Base-by-base conservation (phyloP, 2,113 vertebrate species). In the Mola mola region DNA sequence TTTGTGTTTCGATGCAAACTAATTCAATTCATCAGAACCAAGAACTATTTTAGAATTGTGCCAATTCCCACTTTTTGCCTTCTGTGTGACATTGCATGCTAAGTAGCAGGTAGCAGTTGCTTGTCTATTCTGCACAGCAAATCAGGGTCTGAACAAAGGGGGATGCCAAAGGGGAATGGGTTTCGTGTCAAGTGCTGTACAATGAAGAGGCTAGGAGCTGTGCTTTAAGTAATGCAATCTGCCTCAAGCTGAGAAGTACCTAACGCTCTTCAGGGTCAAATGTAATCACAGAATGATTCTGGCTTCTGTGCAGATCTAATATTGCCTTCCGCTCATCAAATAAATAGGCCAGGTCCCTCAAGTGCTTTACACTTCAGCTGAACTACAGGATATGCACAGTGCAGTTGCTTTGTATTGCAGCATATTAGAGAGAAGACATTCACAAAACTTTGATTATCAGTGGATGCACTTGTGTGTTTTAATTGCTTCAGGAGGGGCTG, bases 201-300 rank as follows among this genome's bases (percentile, higher is more conserved):
- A 60, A 42, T 70, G 70, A 75, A 55, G 47, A 46, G 29, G 53
- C 56, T 57, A 68, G 60, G 49, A 66, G 61, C 58, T 59, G 28
- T 50, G 50, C 66, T 79, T 71, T 72, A 73, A 63, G 76, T 83
- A 81, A 86, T 58, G 59, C 55, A 57, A 68, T 71, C 68, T 78
- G 61, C 66, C 76, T 65, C n/a, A 41, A 67, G 65, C 64, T 68
- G 56, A 57, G 68, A 57, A 76, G 69, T 57, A 60, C 33, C 68
- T 62, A 40, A 24, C 25, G 46, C 17, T 75, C 58, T 42, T 67
- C 66, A 22, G 66, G 69, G 81, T 82, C 72, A 75, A 62, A 50
- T 43, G 8, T 78, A 79, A 86, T 69, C 74, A 78, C 52, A 56
- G 65, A 78, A 77, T 66, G 50, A 78, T 77, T 72, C 61, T 78